Conservation (phyloP, 2,113 vertebrate species). For the Alexandromys fortis region DNA sequence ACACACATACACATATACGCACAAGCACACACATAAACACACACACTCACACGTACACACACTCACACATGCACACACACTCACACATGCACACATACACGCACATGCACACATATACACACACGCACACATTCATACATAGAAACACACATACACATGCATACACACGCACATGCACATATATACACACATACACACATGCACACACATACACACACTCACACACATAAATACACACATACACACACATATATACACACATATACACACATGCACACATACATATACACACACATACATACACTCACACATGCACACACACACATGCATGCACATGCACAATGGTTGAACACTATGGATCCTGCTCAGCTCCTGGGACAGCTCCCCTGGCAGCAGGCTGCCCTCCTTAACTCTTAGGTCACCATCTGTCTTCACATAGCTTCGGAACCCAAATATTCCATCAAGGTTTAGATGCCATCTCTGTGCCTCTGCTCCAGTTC, state of each 20-base stretch:
- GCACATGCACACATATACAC: too few species aligned
- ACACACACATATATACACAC: rapidly evolving
- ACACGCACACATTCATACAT: too few species aligned
- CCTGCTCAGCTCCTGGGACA: neutral
- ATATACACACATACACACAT: too few species aligned
- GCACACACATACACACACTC: too few species aligned
- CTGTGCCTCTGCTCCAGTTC: neutral
- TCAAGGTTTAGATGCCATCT: neutral
- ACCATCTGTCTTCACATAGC: neutral
- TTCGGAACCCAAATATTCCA: neutral
- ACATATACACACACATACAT: rapidly evolving
- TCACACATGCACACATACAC: rapidly evolving
- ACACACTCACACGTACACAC: too few species aligned
- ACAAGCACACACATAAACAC: neutral
- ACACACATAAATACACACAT: neutral
- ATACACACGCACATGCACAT: too few species aligned
- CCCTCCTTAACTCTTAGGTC: rapidly evolving
- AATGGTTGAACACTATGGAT: neutral
- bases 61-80: too few species aligned
- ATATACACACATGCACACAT: rapidly evolving
- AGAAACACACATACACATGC: too few species aligned
- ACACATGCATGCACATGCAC: neutral
- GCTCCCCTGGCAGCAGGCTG: neutral
- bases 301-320: rapidly evolving
- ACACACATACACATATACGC: neutral